Evolutionary conservation across 2,888 invertebrate genomes (phyloP).

Genomic region (Xanthia icteritia): DNA sequence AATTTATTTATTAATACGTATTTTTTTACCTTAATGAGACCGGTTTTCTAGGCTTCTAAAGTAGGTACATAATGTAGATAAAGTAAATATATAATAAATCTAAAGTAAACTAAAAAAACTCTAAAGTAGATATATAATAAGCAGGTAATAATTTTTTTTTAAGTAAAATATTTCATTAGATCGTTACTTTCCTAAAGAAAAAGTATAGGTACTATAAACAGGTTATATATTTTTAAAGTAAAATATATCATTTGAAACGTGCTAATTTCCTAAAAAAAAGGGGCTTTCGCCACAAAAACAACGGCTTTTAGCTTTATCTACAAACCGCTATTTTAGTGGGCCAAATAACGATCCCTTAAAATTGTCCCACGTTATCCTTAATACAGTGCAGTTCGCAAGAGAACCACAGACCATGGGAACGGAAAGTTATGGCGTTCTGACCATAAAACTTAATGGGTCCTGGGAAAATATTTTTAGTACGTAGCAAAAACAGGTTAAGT

Average conservation of each 20-base stretch:
- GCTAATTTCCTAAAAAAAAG: neutral
- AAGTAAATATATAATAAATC: too few species aligned
- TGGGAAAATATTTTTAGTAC: conserved; percentile 43
- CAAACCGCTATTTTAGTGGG: conserved; percentile 46
- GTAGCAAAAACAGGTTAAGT: conserved; percentile 36
- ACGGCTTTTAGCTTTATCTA: neutral
- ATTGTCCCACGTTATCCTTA: conserved; percentile 65
- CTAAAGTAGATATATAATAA: too few species aligned
- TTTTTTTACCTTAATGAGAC: neutral
- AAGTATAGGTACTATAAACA: too few species aligned
- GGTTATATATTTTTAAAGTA: too few species aligned
- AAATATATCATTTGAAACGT: neutral
- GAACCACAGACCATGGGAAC: conserved; percentile 65
- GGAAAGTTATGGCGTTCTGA: conserved; percentile 42
- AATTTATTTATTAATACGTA: neutral
- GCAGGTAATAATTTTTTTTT: too few species aligned
- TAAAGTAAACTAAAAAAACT: too few species aligned
- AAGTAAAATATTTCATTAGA: too few species aligned
- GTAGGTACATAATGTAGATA: too few species aligned
- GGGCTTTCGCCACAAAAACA: neutral
- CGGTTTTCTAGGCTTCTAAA: neutral
- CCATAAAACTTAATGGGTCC: conserved; percentile 43
- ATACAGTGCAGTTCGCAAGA: conserved; percentile 64
- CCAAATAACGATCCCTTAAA: conserved; percentile 46
- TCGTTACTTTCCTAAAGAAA: too few species aligned